Evolutionary conservation across 1,140 invertebrate genomes (phyloP), one percentile per base, ranked within the genome.

Genomic region (Anoplophora glabripennis): DNA sequence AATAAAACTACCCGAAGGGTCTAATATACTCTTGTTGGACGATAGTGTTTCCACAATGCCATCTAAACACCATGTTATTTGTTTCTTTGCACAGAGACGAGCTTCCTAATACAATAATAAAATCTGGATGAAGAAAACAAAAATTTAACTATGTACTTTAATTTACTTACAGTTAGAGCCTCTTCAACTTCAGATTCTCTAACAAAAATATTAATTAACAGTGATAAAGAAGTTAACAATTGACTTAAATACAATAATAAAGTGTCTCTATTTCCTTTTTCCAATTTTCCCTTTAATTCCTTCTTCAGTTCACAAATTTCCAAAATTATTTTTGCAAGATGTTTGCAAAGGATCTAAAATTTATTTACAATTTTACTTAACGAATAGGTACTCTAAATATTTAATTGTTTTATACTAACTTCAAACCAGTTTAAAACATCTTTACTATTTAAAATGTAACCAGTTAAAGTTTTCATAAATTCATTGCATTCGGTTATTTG

Each of bases 1-100:
- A 33, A 71, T 53, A 69, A 74, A 70, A 60, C 59, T 64, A 35
- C 61, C 65, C 28, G 64, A 44, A 28, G 35, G 21, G 11, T 51
- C 55, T 9, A 47, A 46, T 1, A 10, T 35, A 14, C 1, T 11
- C 2, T 21, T 53, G 10, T 44, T 46, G 41, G 45, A 11, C 4
- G 7, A 9, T 12, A 63, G 45, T 17, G 47, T 40, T 21, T 54
- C 41, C 17, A 64, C 34, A 15, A 69, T 55, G 4, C 48, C 62
- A 48, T 66, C 63, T 8, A 67, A 55, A 53, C 63, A 63, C 14
- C 45, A 61, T 10, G 36, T 34, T n/a, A 66, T 61, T 63, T 66
- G 61, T 46, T 68, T 63, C 28, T 49, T 38, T 38, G 66, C 36
- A 59, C 55, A 66, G 17, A 35, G 34, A 14, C 66, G 35, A 5